phyloP scores from a whole-genome alignment of 2,113 vertebrate genomes.

The Coreoperca whiteheadi region DNA sequence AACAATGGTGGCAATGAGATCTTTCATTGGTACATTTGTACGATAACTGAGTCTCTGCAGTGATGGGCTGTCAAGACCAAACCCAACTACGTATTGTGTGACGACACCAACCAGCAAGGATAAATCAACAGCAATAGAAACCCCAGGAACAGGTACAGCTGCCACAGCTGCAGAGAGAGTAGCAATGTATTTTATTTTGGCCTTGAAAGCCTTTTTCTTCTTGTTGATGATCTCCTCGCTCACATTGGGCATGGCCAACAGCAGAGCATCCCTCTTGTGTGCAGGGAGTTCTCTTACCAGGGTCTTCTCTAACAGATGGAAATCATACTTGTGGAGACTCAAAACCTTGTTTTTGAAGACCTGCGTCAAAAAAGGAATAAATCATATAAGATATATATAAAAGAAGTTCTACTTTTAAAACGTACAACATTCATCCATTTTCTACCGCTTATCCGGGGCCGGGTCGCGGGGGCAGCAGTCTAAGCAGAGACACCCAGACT shows the following conservation, averaged over 20 bases:
- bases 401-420: too few relatives aligned
- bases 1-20: background rate
- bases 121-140: background rate
- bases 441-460: too few relatives aligned
- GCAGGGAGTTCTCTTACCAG: constrained; percentile 42
- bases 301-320: background rate
- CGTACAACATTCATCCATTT: too few relatives aligned
- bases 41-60: background rate
- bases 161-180: accelerated
- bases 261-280: constrained; percentile 19
- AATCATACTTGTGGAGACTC: constrained; percentile 21
- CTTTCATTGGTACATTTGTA: background rate
- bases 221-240: constrained; percentile 13
- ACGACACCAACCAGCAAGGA: accelerated
- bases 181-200: background rate
- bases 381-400: too few relatives aligned
- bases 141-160: constrained; percentile 3
- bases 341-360: too few relatives aligned
- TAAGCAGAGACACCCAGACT: too few relatives aligned
- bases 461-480: too few relatives aligned
- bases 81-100: accelerated
- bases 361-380: too few relatives aligned
- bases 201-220: constrained; percentile 26
- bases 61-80: background rate
- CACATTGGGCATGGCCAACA: background rate